Conservation (phyloP, 2,797 vertebrate genomes). For the Brotogeris chrysoptera region DNA sequence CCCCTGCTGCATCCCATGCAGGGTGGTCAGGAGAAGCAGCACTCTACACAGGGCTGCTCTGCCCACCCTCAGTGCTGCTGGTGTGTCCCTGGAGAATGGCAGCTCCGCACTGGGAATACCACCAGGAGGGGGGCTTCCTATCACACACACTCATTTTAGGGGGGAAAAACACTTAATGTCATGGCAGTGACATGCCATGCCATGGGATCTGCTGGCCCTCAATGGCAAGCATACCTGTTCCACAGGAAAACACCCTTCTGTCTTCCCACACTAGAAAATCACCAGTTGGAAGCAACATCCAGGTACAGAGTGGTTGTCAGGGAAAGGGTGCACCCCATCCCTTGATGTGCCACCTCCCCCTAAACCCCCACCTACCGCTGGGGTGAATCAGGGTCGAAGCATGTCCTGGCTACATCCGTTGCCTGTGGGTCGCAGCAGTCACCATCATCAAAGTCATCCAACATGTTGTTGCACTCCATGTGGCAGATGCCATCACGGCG, state of each 20-base stretch:
- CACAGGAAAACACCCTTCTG: accelerated
- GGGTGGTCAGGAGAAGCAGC: not conserved
- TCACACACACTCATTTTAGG: accelerated
- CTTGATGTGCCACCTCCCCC: accelerated
- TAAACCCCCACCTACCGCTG: constrained; percentile 80
- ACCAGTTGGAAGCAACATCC: accelerated
- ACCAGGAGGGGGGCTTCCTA: accelerated
- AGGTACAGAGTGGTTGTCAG: accelerated
- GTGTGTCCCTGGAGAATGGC: accelerated
- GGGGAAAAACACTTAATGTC: accelerated
- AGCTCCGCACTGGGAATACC: not conserved
- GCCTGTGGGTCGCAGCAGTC: constrained; percentile 91
- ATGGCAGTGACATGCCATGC: not conserved
- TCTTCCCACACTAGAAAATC: not conserved
- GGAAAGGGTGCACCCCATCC: not conserved
- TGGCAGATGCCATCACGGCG: constrained; percentile 90
- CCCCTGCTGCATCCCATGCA: accelerated
- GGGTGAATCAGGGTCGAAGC: constrained; percentile 94
- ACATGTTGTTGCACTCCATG: constrained; percentile 91
- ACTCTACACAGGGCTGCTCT: not conserved
- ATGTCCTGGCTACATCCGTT: constrained; percentile 86
- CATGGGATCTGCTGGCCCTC: not conserved
- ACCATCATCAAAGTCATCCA: constrained; percentile 93
- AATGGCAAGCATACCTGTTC: not conserved
- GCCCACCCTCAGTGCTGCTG: accelerated